Base-by-base conservation (phyloP, 2,113 vertebrate species). In the Hemichromis elongatus region DNA sequence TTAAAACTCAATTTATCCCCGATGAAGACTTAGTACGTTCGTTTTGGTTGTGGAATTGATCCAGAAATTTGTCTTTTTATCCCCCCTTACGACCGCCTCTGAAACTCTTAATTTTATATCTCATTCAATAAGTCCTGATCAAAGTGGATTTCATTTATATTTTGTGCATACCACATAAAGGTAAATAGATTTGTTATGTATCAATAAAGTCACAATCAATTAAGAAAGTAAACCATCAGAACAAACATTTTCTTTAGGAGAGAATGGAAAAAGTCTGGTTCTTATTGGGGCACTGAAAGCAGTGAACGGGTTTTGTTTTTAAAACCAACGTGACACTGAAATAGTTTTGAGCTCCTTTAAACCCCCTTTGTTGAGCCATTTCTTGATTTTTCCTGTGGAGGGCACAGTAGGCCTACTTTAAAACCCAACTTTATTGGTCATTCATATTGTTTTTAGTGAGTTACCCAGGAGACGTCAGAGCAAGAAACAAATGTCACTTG, bases 381-480 rank as follows among this genome's bases (percentile, higher is more conserved):
- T 9, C 18, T 9, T 54, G 12, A 33, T 16, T 14, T 47, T 12
- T 4, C 84, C 90, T 33, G 0, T 84, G 91, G 91, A 80, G 77
- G 92, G 81, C 84, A 45, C 35, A 77, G 11, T n/a, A 21, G 19
- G 9, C 21, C 19, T n/a, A 21, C n/a, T 66, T 80, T 52, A 13
- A 12, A 45, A 30, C 12, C n/a, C n/a, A n/a, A n/a, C n/a, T n/a
- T n/a, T n/a, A n/a, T n/a, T n/a, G n/a, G n/a, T n/a, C n/a, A n/a
- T n/a, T n/a, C n/a, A n/a, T n/a, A n/a, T n/a, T n/a, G n/a, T n/a
- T n/a, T n/a, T n/a, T n/a, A n/a, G n/a, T n/a, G n/a, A n/a, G n/a
- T n/a, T 70, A 45, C 21, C 37, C 14, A 26, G 40, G 45, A 70
- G 66, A 70, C 45, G 19, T 66, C 61, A 68, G 35, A 11, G 18